phyloP scores from a whole-genome alignment of 2,888 invertebrate species.

The Plutella xylostella region DNA sequence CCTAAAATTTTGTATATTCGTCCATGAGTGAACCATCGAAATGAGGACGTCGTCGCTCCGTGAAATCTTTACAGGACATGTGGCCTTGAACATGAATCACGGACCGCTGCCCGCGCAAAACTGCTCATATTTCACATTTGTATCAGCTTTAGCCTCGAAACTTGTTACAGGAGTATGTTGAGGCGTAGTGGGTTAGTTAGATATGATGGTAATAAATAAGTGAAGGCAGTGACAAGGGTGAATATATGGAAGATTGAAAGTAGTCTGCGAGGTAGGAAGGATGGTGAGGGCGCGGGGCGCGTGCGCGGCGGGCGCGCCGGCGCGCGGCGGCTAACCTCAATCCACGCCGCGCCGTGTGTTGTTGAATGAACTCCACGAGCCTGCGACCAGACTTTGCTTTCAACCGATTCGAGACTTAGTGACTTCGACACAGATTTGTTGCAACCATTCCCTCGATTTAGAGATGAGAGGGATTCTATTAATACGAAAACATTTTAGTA shows the following conservation, averaged over 20 bases:
- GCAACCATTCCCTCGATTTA: background rate
- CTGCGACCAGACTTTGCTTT: slow-evolving; percentile 46
- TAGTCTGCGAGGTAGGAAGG: slow-evolving; percentile 46
- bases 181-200: background rate
- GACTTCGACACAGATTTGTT: background rate
- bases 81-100: background rate
- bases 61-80: background rate
- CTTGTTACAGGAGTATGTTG: background rate
- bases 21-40: too few species aligned
- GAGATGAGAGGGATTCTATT: too few species aligned
- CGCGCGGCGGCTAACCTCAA: slow-evolving; percentile 61
- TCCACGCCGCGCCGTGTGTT: slow-evolving; percentile 51
- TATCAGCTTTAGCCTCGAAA: background rate
- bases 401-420: slow-evolving; percentile 32
- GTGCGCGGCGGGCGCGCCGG: slow-evolving; percentile 49
- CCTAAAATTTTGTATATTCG: too few species aligned
- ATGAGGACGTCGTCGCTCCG: too few species aligned
- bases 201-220: slow-evolving; percentile 18
- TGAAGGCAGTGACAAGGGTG: slow-evolving; percentile 23
- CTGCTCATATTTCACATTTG: background rate
- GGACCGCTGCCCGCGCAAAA: background rate
- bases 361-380: slow-evolving; percentile 62
- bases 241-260: slow-evolving; percentile 40
- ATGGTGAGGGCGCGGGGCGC: slow-evolving; percentile 37
- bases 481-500: too few species aligned